Base-by-base conservation (phyloP, 2,797 vertebrate genomes). In the Picus viridis region DNA sequence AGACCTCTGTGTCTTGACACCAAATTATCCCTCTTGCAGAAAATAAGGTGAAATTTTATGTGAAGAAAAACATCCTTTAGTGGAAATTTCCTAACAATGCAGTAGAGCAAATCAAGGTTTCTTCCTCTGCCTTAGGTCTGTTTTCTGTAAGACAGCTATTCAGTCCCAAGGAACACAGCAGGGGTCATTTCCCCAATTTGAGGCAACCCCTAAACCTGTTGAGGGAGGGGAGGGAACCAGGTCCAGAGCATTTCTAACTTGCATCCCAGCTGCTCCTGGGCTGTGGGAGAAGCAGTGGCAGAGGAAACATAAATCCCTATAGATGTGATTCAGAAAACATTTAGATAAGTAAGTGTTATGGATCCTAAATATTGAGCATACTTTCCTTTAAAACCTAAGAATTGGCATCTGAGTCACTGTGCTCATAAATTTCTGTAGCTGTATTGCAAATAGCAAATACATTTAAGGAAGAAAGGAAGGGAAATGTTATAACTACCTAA, bases 271-370 rank as follows among this genome's bases (percentile, higher is more conserved):
- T 85, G 65, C 69, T 90, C 32, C 27, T 83, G 72, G 39, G 14
- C 23, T 68, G 4, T 8, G 8, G 64, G 41, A 36, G 69, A 77
- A 82, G 39, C 49, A 64, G 43, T 83, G 58, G 47, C 45, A 92
- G 54, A 41, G 64, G 15, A 23, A 83, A 39, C 20, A 89, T 20
- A 92, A 87, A 24, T 71, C 26, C 9, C 53, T 71, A 39, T 70
- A 88, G 61, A 61, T 61, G 27, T 70, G 20, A 23, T 65, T 96
- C 75, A 74, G 86, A 77, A 94, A 93, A 85, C 18, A 47, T 59
- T 70, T 65, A 45, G 30, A 39, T 82, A 88, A 30, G n/a, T 82
- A 88, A 30, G 30, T 68, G 32, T 62, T 72, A 83, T 17, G 43
- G 68, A 72, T 92, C 75, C 43, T 71, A 41, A 92, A 78, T 93